Percentiles rank a stretch among this genome's conserved stretches.
These are phyloP conservation scores for Leptogaster cylindrica DNA, from an alignment of 2,888 invertebrate species.

Conservation along the genomic window DNA sequence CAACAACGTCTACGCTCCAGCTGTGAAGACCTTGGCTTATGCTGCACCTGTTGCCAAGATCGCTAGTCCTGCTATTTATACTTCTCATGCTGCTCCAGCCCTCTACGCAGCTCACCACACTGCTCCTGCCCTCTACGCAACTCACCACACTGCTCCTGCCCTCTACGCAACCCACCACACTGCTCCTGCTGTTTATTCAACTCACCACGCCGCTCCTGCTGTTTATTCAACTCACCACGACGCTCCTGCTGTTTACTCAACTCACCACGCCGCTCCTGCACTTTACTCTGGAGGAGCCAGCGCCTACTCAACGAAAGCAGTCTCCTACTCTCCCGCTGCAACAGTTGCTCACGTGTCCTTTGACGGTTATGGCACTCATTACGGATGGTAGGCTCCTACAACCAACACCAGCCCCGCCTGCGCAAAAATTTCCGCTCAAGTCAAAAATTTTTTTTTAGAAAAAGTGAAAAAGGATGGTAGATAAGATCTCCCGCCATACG, in stretches of 20 bases:
- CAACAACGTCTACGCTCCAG: conserved; percentile 65
- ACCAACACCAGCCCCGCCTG: conserved; percentile 34
- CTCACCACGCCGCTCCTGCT: conserved; percentile 47
- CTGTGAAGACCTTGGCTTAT: conserved; percentile 57
- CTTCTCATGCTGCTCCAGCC: conserved; percentile 48
- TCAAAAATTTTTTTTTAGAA: too few relatives aligned
- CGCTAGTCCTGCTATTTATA: conserved; percentile 50
- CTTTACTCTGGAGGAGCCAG: conserved; percentile 52
- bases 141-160: conserved; percentile 52
- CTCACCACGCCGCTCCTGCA: conserved; percentile 47
- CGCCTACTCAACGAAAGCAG: conserved; percentile 55
- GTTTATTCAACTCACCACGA: conserved; percentile 48
- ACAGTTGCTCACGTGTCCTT: conserved; percentile 71
- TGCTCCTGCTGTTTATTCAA: conserved; percentile 41
- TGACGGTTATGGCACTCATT: conserved; percentile 69
- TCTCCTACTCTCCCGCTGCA: conserved; percentile 65
- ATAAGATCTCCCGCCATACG: too few relatives aligned
- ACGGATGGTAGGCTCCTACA: conserved; percentile 66
- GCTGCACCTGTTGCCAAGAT: conserved; percentile 53
- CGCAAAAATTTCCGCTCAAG: too few relatives aligned
- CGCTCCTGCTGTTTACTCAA: conserved; percentile 43
- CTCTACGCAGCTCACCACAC: conserved; percentile 31
- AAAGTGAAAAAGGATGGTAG: too few relatives aligned
- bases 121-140: conserved; percentile 47
- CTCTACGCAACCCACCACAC: conserved; percentile 51